Percentiles rank a stretch among this genome's conserved stretches.
Conservation (phyloP, 1,140 invertebrate genomes). For the Teleogryllus occipitalis region DNA sequence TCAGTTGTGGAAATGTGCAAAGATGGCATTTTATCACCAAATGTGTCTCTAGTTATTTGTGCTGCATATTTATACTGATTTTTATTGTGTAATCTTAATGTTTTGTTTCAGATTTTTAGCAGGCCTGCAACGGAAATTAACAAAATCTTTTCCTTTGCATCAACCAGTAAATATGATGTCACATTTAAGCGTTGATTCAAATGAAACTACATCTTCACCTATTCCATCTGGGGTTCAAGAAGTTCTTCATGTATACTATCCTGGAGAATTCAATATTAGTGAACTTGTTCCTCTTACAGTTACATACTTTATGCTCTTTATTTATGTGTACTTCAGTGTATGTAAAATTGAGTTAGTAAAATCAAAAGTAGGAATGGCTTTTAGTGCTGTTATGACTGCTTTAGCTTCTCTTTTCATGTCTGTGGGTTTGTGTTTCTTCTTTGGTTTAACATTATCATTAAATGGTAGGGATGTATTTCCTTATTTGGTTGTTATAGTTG, state of each 20-base stretch:
- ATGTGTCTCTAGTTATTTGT: no score
- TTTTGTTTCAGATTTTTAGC: conserved; percentile 60
- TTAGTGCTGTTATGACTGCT: conserved; percentile 82
- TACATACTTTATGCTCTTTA: conserved; percentile 76
- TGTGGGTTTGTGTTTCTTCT: conserved; percentile 86
- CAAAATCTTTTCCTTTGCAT: conserved; percentile 60
- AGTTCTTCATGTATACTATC: conserved; percentile 67
- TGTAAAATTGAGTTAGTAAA: conserved; percentile 89
- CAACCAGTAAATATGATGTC: conserved; percentile 36
- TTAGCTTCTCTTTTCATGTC: conserved; percentile 87
- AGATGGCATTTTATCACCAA: no score
- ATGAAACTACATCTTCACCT: background rate
- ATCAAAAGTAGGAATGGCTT: conserved; percentile 83
- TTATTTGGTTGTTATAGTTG: conserved; percentile 89
- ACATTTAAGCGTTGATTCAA: background rate
- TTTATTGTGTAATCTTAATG: conserved; percentile 10
- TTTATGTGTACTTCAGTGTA: conserved; percentile 92
- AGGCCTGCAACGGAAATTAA: conserved; percentile 61
- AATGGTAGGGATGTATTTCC: conserved; percentile 84
- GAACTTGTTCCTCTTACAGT: conserved; percentile 78
- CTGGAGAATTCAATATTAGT: conserved; percentile 75
- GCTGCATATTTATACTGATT: background rate
- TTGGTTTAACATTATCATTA: conserved; percentile 69
- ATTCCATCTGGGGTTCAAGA: background rate
- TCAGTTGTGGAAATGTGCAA: no score